phyloP scores from a whole-genome alignment of 1,140 invertebrate species.

The Brachionus plicatilis region DNA sequence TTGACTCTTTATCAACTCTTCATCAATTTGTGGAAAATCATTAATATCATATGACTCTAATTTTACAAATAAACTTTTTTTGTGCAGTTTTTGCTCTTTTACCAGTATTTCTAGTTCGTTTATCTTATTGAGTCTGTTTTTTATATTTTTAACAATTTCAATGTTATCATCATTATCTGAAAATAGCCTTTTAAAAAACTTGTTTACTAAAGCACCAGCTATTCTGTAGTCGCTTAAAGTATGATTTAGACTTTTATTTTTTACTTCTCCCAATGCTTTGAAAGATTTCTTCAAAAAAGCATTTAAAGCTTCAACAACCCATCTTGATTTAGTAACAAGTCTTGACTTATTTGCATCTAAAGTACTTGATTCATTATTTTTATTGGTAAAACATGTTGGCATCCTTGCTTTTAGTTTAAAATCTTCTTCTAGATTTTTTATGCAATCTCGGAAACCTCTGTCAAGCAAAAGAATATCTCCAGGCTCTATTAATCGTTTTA shows the following conservation, averaged over 20 bases:
- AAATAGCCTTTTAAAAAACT: neutral
- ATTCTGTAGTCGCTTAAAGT: neutral
- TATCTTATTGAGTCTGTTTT: neutral
- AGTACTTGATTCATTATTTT: neutral
- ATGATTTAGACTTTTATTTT: neutral
- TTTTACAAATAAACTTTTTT: neutral
- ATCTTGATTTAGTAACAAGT: neutral
- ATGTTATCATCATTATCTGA: neutral
- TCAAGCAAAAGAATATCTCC: slow-evolving; percentile 3
- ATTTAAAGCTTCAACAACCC: neutral
- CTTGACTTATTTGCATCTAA: neutral
- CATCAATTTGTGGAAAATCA: neutral
- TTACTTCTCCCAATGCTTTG: neutral
- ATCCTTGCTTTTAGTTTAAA: neutral
- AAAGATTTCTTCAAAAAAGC: too few relatives aligned
- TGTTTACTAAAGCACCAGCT: neutral
- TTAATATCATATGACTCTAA: neutral
- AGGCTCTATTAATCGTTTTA: neutral
- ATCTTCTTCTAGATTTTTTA: neutral
- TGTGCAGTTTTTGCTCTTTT: neutral
- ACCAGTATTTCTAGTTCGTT: neutral
- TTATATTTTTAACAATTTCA: neutral
- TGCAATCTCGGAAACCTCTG: neutral
- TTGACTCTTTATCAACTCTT: neutral
- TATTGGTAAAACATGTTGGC: neutral